Evolutionary conservation across 2,888 invertebrate genomes (phyloP).

Genomic region (Meiosimyza decipiens): DNA sequence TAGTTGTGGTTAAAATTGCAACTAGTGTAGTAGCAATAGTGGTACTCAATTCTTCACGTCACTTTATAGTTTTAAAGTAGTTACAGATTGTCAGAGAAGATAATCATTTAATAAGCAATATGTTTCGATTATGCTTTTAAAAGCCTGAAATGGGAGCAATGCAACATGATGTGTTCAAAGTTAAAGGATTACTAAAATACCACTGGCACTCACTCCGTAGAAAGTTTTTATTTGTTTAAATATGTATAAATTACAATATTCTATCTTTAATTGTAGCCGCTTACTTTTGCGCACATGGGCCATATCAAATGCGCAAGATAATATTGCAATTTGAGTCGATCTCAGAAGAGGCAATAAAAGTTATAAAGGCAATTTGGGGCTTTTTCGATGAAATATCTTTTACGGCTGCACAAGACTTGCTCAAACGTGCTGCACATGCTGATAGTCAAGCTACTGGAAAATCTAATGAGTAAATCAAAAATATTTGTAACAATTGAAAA

Average conservation of each 20-base stretch:
- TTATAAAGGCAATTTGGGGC: conserved; percentile 75
- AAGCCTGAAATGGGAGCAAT: too few relatives aligned
- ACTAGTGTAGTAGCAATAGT: too few relatives aligned
- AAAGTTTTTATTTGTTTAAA: not conserved
- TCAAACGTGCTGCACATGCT: conserved; percentile 73
- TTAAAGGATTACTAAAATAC: not conserved
- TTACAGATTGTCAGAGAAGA: too few relatives aligned
- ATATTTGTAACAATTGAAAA: not conserved
- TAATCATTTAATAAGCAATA: too few relatives aligned
- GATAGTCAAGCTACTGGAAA: conserved; percentile 58
- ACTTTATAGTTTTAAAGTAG: not conserved
- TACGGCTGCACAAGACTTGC: conserved; percentile 83
- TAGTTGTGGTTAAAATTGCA: too few relatives aligned
- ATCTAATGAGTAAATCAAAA: conserved; percentile 46
- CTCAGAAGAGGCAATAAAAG: conserved; percentile 73
- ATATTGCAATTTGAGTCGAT: conserved; percentile 79
- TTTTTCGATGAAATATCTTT: conserved; percentile 78
- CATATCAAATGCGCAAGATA: conserved; percentile 70
- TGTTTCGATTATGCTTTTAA: too few relatives aligned
- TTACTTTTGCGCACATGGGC: conserved; percentile 48
- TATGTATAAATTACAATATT: not conserved
- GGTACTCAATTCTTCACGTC: not conserved
- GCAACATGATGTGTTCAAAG: too few relatives aligned
- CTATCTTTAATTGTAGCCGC: conserved; percentile 41
- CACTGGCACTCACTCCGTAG: not conserved